Percentiles rank a stretch among this genome's conserved stretches.
phyloP scores from a whole-genome alignment of 2,888 invertebrate genomes.

The Apodemia zela region DNA sequence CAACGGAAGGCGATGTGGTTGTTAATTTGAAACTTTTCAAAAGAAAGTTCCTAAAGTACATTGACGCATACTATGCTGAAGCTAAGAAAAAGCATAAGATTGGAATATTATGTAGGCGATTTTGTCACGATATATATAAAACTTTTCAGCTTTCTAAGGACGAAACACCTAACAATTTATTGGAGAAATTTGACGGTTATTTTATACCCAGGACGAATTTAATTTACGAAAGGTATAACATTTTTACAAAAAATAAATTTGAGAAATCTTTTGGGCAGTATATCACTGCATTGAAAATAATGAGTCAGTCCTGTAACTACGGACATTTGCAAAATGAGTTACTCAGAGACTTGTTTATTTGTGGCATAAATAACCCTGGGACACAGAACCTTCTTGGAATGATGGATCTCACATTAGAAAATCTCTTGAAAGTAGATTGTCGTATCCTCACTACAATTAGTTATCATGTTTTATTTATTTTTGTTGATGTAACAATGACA shows the following conservation, averaged over 20 bases:
- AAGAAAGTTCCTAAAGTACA: too few relatives aligned
- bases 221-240: background rate
- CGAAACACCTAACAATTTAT: background rate
- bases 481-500: too few relatives aligned
- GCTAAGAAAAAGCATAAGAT: too few relatives aligned
- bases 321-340: background rate
- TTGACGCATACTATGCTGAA: too few relatives aligned
- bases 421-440: too few relatives aligned
- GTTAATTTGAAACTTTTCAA: too few relatives aligned
- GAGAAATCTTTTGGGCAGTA: background rate
- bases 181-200: background rate
- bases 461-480: too few relatives aligned
- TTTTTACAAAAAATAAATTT: too few relatives aligned
- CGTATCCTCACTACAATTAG: too few relatives aligned
- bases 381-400: background rate
- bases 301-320: background rate
- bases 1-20: too few relatives aligned
- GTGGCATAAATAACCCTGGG: background rate
- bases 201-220: background rate
- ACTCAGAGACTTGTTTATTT: too few relatives aligned
- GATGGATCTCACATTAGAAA: background rate
- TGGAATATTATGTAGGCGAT: background rate
- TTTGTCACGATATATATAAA: background rate
- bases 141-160: background rate
- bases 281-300: background rate